Percentiles rank a stretch among this genome's conserved stretches.
phyloP scores from a whole-genome alignment of 2,113 vertebrate genomes.

The Falco punctatus region DNA sequence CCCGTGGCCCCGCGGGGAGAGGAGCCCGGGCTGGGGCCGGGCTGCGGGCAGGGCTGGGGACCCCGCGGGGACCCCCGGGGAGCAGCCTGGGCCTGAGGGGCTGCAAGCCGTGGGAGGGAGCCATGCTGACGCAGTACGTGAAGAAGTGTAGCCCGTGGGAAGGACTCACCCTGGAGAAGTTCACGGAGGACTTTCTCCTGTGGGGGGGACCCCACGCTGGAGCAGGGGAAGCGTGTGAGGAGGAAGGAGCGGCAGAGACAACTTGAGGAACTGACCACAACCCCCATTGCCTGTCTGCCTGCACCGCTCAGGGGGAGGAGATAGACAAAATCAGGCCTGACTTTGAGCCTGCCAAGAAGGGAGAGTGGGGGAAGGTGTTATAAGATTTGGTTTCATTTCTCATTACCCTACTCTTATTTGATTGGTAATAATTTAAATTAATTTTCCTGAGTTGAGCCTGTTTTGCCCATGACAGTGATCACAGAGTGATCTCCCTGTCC shows the following conservation, averaged over 20 bases:
- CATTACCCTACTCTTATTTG: not conserved
- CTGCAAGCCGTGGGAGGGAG: not conserved
- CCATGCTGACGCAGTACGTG: not conserved
- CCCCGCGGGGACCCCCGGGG: rapidly evolving
- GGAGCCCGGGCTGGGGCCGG: too few species aligned
- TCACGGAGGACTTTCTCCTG: not conserved
- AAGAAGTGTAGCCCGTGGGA: not conserved
- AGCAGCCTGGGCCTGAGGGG: not conserved
- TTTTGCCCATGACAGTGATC: not conserved
- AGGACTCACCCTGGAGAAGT: not conserved
- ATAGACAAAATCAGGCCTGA: not conserved
- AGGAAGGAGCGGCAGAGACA: not conserved
- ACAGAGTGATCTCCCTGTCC: not conserved
- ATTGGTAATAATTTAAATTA: not conserved
- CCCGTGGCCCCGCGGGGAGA: too few species aligned
- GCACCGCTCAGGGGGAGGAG: rapidly evolving
- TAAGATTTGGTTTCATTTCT: not conserved
- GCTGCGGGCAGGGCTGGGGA: not conserved
- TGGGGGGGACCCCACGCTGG: not conserved
- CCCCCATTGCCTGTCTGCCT: not conserved
- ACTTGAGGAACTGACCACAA: not conserved
- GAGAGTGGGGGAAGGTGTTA: not conserved
- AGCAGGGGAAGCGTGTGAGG: not conserved
- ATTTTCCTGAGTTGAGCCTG: not conserved
- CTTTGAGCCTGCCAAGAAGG: not conserved